Percentiles rank a stretch among this genome's conserved stretches.
Evolutionary conservation across 2,888 invertebrate species (phyloP).

Genomic region (Aromia moschata): DNA sequence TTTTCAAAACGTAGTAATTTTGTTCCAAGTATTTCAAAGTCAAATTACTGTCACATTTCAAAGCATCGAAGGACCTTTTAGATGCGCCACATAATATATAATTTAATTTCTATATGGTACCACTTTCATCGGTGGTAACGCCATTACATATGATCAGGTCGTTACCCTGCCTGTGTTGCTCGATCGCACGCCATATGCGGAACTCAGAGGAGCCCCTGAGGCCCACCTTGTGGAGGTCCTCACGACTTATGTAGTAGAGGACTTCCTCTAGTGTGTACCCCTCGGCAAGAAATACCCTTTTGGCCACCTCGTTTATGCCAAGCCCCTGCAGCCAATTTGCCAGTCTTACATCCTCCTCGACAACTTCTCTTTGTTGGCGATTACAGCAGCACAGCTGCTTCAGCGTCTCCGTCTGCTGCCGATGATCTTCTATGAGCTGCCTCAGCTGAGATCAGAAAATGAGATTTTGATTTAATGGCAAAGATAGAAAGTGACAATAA

Average conservation of each 20-base stretch:
- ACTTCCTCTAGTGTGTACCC: constrained; percentile 84
- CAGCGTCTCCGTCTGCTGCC: constrained; percentile 48
- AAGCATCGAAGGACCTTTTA: too few relatives aligned
- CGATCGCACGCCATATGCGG: constrained; percentile 84
- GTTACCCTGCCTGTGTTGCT: constrained; percentile 65
- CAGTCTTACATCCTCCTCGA: constrained; percentile 67
- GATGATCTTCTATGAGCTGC: constrained; percentile 51
- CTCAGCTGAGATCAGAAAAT: constrained; percentile 53
- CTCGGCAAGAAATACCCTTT: constrained; percentile 75
- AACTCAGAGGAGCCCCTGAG: constrained; percentile 86
- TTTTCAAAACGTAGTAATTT: too few relatives aligned
- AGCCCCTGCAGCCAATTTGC: constrained; percentile 78
- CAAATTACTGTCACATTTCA: too few relatives aligned
- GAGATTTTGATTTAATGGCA: too few relatives aligned
- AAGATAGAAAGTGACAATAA: too few relatives aligned
- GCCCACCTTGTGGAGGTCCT: constrained; percentile 82
- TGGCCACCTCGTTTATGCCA: constrained; percentile 74
- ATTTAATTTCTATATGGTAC: constrained; percentile 35
- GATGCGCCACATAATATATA: too few relatives aligned
- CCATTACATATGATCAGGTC: constrained; percentile 45
- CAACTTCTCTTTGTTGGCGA: constrained; percentile 52
- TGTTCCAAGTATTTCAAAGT: too few relatives aligned
- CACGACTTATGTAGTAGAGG: constrained; percentile 78
- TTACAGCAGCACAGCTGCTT: constrained; percentile 39
- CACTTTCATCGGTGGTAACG: constrained; percentile 42